Conservation (phyloP, 1,140 invertebrate species). For the Stenopsyche tienmushanensis region DNA sequence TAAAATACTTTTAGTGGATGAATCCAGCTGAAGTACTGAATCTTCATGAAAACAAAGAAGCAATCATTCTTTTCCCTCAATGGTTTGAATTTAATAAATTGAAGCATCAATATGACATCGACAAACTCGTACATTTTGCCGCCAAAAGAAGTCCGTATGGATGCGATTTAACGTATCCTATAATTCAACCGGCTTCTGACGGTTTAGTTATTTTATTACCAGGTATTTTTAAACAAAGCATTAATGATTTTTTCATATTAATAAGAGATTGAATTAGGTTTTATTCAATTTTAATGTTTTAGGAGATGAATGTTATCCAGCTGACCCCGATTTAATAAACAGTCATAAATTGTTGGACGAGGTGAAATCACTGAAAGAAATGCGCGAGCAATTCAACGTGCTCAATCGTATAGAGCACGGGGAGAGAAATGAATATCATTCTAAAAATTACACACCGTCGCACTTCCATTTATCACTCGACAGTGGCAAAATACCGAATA, state of each 20-base stretch:
- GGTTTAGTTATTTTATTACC: slow-evolving; percentile 47
- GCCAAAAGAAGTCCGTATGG: slow-evolving; percentile 47
- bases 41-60: slow-evolving; percentile 42
- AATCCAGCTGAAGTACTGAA: slow-evolving; percentile 49
- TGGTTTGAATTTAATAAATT: slow-evolving; percentile 57
- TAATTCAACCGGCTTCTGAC: slow-evolving; percentile 48
- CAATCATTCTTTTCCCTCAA: slow-evolving; percentile 58
- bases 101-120: slow-evolving; percentile 50
- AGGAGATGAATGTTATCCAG: slow-evolving; percentile 48
- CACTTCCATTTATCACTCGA: slow-evolving; percentile 22
- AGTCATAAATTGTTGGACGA: slow-evolving; percentile 38
- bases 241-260: slow-evolving; percentile 6
- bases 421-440: background rate
- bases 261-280: background rate
- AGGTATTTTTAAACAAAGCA: too few relatives aligned
- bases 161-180: slow-evolving; percentile 49
- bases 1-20: slow-evolving; percentile 53
- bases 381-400: slow-evolving; percentile 41
- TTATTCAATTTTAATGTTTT: slow-evolving; percentile 18
- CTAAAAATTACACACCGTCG: slow-evolving; percentile 30
- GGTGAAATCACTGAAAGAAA: slow-evolving; percentile 42
- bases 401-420: slow-evolving; percentile 43
- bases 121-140: slow-evolving; percentile 53
- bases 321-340: slow-evolving; percentile 42
- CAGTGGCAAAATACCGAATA: slow-evolving; percentile 10